These are phyloP conservation scores for Limnephilus marmoratus DNA, from an alignment of 2,888 invertebrate species.

Conservation along the genomic window DNA sequence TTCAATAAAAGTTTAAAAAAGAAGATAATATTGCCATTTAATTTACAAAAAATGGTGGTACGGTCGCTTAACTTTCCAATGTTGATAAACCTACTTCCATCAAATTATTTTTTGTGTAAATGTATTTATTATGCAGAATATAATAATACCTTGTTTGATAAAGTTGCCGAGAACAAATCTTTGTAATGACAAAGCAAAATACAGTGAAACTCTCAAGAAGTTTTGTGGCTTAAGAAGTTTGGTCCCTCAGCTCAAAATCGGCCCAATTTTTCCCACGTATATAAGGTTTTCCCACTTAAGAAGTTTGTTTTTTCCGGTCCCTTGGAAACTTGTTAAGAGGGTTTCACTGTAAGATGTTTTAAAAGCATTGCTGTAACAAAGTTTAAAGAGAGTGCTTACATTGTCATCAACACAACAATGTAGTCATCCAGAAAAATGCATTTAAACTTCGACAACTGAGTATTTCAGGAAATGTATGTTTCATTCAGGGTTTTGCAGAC, in stretches of 20 bases:
- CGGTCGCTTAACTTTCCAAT: not conserved
- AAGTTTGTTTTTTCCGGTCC: too few species aligned
- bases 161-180: not conserved
- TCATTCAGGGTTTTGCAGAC: not conserved
- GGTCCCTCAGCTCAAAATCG: too few species aligned
- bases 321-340: too few species aligned
- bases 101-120: not conserved
- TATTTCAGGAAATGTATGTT: too few species aligned
- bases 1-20: not conserved
- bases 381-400: too few species aligned
- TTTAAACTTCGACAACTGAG: not conserved
- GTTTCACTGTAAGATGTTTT: not conserved
- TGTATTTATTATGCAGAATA: not conserved
- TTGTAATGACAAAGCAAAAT: not conserved
- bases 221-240: too few species aligned
- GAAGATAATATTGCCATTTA: not conserved
- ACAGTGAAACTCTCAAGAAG: not conserved
- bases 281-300: too few species aligned
- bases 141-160: not conserved
- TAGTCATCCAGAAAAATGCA: not conserved
- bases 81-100: not conserved
- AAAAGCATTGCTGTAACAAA: not conserved
- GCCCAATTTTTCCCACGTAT: too few species aligned
- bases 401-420: too few species aligned
- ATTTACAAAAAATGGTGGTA: not conserved